Evolutionary conservation across 2,113 vertebrate genomes (phyloP), one percentile per base, ranked within the genome.

Genomic region (Bungarus multicinctus): DNA sequence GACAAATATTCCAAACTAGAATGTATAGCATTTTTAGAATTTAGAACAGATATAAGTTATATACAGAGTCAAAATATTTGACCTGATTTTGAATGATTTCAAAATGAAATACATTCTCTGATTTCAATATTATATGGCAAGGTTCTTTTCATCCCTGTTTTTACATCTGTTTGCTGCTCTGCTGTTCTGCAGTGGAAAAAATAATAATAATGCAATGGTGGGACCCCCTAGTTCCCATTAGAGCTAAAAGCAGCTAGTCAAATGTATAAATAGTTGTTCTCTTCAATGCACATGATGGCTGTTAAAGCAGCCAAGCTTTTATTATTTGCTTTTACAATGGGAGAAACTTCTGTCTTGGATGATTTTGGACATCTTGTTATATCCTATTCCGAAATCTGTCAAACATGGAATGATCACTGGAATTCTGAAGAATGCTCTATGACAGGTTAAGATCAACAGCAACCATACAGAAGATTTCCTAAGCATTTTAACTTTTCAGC

Each of bases 381-480:
- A 96, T 95, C 91, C 94, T 95, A 98, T 98, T 98, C 95, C 22
- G 23, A 96, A 97, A 98, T 93, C 97, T 98, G 97, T 98, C 98
- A 98, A 96, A 95, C 93, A 97, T 94, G 89, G 94, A 95, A 97
- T 96, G 97, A 97, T 97, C 97, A 94, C 93, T 91, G 92, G 94
- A 95, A 93, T 95, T 94, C 96, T 96, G 95, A 96, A 96, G 97
- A 97, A 95, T 96, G 93, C 95, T 96, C 94, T 93, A 89, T 30
- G 52, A 93, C 95, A 93, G 93, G 95, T 96, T 94, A 96, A 96
- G 96, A 97, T 93, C 95, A 97, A 95, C 92, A 95, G 95, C 95
- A 39, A 86, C 96, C 95, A 97, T 92, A 94, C 94, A 96, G 96
- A 96, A 95, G 96, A 97, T 97, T 97, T 95, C 92, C 93, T 92